Evolutionary conservation across 1,140 invertebrate genomes (phyloP).

Genomic region (Cheumatopsyche charites): DNA sequence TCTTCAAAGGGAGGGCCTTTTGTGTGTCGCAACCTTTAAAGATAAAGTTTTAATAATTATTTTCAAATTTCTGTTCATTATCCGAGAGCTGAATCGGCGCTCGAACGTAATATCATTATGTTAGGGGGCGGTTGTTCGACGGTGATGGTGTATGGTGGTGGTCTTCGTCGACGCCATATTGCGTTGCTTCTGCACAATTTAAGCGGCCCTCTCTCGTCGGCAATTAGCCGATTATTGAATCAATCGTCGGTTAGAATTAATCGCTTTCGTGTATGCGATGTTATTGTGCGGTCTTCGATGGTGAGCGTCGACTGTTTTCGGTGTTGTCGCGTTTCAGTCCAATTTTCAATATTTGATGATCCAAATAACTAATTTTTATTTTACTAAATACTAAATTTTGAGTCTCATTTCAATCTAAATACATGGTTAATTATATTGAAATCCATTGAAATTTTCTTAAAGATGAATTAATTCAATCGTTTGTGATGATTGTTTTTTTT

Average conservation of each 20-base stretch:
- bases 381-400: too few relatives aligned
- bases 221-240: conserved; percentile 14
- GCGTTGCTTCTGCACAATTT: conserved; percentile 11
- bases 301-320: not conserved
- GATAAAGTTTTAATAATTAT: conserved; percentile 50
- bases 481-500: too few relatives aligned
- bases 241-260: not conserved
- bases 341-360: too few relatives aligned
- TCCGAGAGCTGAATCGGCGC: conserved; percentile 48
- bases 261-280: too few relatives aligned
- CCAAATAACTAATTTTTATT: too few relatives aligned
- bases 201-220: not conserved
- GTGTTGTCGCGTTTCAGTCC: too few relatives aligned
- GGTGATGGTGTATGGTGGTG: conserved; percentile 3
- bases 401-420: too few relatives aligned
- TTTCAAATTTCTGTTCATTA: conserved; percentile 50
- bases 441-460: too few relatives aligned
- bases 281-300: not conserved
- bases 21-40: conserved; percentile 44
- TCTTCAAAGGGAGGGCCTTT: conserved; percentile 39
- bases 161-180: conserved; percentile 22
- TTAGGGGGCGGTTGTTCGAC: conserved; percentile 42
- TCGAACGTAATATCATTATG: conserved; percentile 48
- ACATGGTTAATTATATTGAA: too few relatives aligned
- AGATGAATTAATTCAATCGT: too few relatives aligned